Base-by-base conservation (phyloP, 2,797 vertebrate species). In the Psittacula echo region DNA sequence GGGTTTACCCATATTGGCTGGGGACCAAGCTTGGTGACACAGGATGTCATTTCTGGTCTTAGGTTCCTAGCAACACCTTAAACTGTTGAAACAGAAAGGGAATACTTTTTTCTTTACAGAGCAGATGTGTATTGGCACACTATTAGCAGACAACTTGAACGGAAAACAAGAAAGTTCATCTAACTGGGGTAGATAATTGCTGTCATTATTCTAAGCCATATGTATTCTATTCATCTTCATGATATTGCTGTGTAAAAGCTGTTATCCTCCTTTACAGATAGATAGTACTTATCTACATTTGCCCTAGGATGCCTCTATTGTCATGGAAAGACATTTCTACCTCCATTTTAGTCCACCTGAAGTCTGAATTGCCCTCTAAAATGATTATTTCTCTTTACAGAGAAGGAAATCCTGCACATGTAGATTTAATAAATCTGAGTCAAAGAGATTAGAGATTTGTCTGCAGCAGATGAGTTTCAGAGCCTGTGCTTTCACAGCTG, bases 361-460 rank as follows among this genome's bases (percentile, higher is more conserved):
- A 90, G 78, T 89, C 92, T 93, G 92, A 95, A 89, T 93, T 92
- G 88, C 84, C 88, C 92, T 89, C 86, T 87, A 61, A 94, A 94
- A 95, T 92, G 81, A 86, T 95, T 97, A 83, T 93, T 95, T 95
- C 90, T 93, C 81, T 85, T 95, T 60, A 70, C 0, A 4, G 93
- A 80, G 93, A 92, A 94, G 94, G 90, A 94, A 97, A 95, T 95
- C 94, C 93, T 80, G n/a, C 78, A 87, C 78, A 90, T 78, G n/a
- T 53, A 89, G 94, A 96, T 97, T 93, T 95, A 94, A 95, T 96
- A 96, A 95, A 94, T 93, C 86, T 90, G 88, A 95, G 94, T 86
- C 95, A 95, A 95, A 95, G 84, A 97, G 95, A 96, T 97, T 95
- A 97, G 94, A 95, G 95, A 93, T 97, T 96, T 94, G 88, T 95